Evolutionary conservation across 2,888 invertebrate genomes (phyloP).

Genomic region (Epinotia ramella): DNA sequence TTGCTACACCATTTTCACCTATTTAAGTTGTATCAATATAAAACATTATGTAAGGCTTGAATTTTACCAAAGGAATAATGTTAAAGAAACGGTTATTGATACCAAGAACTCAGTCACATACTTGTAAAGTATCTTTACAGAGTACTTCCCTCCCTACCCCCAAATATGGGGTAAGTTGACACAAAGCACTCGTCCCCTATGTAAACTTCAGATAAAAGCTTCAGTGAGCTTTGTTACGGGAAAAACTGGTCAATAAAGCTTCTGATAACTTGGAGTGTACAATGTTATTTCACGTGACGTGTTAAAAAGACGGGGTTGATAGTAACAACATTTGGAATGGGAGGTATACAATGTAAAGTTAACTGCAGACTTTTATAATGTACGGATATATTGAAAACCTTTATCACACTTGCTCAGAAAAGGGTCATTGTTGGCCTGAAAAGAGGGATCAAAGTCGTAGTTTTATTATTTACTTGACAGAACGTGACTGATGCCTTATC

Average conservation of each 20-base stretch:
- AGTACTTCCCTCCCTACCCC: background rate
- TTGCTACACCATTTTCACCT: no score
- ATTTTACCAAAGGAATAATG: background rate
- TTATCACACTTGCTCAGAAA: no score
- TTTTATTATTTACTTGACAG: no score
- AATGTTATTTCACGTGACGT: constrained; percentile 10
- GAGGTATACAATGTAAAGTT: background rate
- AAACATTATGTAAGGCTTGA: no score
- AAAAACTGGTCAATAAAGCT: constrained; percentile 19
- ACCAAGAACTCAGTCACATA: constrained; percentile 1
- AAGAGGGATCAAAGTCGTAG: no score
- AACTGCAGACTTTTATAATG: background rate
- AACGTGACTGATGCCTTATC: no score
- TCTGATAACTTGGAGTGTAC: background rate
- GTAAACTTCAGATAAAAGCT: constrained; percentile 40
- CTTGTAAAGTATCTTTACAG: background rate
- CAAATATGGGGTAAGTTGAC: constrained; percentile 27
- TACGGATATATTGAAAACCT: no score
- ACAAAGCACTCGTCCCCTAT: constrained; percentile 26
- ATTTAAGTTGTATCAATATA: no score
- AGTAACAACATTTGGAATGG: background rate
- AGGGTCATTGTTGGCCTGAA: no score
- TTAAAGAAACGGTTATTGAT: background rate
- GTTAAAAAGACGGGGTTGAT: background rate
- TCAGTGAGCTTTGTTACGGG: background rate